A percentile compares a stretch with the other conserved stretches of the same genome.
phyloP scores from a whole-genome alignment of 2,113 vertebrate genomes.

The Paralichthys olivaceus region DNA sequence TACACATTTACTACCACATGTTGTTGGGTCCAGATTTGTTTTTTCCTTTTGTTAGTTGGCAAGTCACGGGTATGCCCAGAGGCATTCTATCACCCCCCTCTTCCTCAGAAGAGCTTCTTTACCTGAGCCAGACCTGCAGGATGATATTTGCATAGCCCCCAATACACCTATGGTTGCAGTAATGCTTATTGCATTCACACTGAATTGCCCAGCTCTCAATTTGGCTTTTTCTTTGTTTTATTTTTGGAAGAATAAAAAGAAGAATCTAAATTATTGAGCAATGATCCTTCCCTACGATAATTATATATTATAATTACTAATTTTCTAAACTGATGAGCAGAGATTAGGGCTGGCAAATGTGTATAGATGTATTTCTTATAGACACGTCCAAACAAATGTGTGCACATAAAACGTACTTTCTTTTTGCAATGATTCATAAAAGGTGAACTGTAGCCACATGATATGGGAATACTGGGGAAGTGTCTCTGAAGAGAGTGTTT shows the following conservation, averaged over 20 bases:
- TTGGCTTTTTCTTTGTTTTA: not conserved
- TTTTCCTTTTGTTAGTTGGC: not conserved
- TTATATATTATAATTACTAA: too few relatives aligned
- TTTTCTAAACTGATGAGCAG: too few relatives aligned
- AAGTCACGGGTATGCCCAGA: constrained; percentile 18
- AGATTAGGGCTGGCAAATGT: too few relatives aligned
- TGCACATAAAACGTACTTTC: too few relatives aligned
- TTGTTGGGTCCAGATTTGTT: constrained; percentile 15
- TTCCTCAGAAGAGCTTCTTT: constrained; percentile 23
- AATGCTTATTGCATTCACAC: too few relatives aligned
- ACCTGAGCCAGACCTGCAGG: constrained; percentile 9
- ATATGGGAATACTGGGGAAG: too few relatives aligned
- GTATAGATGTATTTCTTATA: too few relatives aligned
- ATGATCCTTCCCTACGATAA: constrained; percentile 4
- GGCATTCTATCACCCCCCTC: constrained; percentile 19
- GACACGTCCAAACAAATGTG: too few relatives aligned
- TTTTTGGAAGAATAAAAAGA: not conserved
- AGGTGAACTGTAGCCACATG: too few relatives aligned
- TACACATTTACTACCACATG: not conserved
- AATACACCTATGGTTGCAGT: not conserved
- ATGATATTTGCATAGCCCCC: constrained; percentile 15
- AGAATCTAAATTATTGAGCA: constrained; percentile 5
- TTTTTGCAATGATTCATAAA: too few relatives aligned
- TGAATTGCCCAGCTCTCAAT: not conserved
- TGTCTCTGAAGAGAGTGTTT: too few relatives aligned